Evolutionary conservation across 2,888 invertebrate genomes (phyloP).

Genomic region (Nomada hirtipes): DNA sequence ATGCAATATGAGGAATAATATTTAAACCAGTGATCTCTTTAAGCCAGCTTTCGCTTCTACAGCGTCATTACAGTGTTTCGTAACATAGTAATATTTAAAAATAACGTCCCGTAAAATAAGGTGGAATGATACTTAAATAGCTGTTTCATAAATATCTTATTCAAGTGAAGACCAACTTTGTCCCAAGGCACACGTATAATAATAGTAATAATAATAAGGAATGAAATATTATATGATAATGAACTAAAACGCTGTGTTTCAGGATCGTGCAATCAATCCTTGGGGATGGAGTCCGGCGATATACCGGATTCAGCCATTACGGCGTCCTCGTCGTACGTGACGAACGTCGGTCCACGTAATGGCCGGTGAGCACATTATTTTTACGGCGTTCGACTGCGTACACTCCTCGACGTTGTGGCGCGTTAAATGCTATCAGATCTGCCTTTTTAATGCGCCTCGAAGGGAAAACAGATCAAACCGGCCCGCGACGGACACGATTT

Average conservation of each 20-base stretch:
- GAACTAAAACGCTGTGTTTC: constrained; percentile 75
- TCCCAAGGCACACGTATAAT: too few species aligned
- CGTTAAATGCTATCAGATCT: constrained; percentile 48
- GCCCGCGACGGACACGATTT: constrained; percentile 51
- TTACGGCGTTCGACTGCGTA: constrained; percentile 26
- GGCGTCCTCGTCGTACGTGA: constrained; percentile 90
- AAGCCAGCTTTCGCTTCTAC: too few species aligned
- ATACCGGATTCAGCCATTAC: constrained; percentile 89
- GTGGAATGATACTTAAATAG: too few species aligned
- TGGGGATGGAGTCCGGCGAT: constrained; percentile 90
- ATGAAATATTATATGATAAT: not conserved
- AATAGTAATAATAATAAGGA: not conserved
- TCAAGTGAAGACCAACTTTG: too few species aligned
- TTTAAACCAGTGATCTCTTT: too few species aligned
- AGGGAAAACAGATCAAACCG: constrained; percentile 36
- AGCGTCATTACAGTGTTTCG: too few species aligned
- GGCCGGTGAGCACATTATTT: constrained; percentile 86
- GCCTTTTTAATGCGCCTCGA: constrained; percentile 49
- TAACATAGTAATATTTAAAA: too few species aligned
- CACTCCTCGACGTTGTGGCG: not conserved
- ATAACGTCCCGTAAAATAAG: too few species aligned
- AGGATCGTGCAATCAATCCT: constrained; percentile 87
- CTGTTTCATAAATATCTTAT: too few species aligned
- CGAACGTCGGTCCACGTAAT: constrained; percentile 89
- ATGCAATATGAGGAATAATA: too few species aligned